Evolutionary conservation across 2,888 invertebrate genomes (phyloP).

Genomic region (Hirtodrosophila alboralis): DNA sequence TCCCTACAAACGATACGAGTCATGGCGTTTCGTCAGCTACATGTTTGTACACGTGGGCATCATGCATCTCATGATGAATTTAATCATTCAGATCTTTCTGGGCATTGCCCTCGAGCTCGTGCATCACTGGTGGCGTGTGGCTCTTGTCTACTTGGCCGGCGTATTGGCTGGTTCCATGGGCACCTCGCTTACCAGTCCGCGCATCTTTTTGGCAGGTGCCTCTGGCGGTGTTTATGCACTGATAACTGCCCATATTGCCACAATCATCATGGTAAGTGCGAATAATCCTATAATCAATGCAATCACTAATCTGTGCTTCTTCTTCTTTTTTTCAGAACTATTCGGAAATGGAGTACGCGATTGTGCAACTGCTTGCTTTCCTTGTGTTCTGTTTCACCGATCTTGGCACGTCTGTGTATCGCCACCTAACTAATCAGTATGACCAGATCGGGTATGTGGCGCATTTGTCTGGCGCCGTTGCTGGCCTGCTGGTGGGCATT

Average conservation of each 20-base stretch:
- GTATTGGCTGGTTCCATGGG: slow-evolving; percentile 93
- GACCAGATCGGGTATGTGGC: slow-evolving; percentile 97
- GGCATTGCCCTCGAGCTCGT: slow-evolving; percentile 98
- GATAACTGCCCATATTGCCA: slow-evolving; percentile 96
- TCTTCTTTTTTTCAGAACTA: slow-evolving; percentile 89
- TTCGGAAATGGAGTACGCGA: slow-evolving; percentile 97
- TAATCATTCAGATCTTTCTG: slow-evolving; percentile 95
- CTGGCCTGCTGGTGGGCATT: slow-evolving; percentile 92
- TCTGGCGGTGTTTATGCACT: slow-evolving; percentile 98
- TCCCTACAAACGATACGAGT: slow-evolving; percentile 92
- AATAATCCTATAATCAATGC: too few relatives aligned
- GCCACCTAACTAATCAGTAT: slow-evolving; percentile 89
- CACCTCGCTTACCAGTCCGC: slow-evolving; percentile 91
- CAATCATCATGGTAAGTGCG: slow-evolving; percentile 89
- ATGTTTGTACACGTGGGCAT: slow-evolving; percentile 98
- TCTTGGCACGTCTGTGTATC: slow-evolving; percentile 95
- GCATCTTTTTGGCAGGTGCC: slow-evolving; percentile 94
- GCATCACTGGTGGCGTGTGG: slow-evolving; percentile 96
- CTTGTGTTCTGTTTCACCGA: slow-evolving; percentile 92
- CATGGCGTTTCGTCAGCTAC: slow-evolving; percentile 97
- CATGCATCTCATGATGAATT: slow-evolving; percentile 94
- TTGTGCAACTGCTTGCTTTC: slow-evolving; percentile 93
- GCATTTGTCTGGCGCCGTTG: slow-evolving; percentile 95
- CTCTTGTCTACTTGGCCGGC: slow-evolving; percentile 92
- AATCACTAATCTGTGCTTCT: not conserved